phyloP scores from a whole-genome alignment of 2,888 invertebrate species.

The Cremastinae sp. region DNA sequence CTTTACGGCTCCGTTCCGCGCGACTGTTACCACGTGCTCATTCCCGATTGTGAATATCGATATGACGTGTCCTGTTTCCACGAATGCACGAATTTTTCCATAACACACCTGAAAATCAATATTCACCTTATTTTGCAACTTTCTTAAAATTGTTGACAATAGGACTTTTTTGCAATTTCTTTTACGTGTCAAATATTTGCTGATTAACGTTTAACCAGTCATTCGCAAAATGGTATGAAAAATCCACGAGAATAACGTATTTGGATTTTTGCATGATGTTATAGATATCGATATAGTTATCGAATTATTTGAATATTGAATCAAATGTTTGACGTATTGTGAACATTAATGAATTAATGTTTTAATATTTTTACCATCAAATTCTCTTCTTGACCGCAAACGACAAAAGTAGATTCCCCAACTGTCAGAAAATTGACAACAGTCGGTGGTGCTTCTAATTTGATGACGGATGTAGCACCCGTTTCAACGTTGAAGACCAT shows the following conservation, averaged over 20 bases:
- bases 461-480: conserved; percentile 70
- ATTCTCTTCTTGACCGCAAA: conserved; percentile 62
- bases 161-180: no score
- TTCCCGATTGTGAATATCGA: conserved; percentile 68
- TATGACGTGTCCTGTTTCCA: conserved; percentile 68
- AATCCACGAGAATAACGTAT: no score
- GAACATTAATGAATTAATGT: neutral
- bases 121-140: no score
- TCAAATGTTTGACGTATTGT: no score
- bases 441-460: conserved; percentile 49
- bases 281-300: no score
- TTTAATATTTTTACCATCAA: conserved; percentile 62
- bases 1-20: conserved; percentile 66
- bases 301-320: no score
- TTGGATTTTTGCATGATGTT: no score
- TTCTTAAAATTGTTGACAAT: no score
- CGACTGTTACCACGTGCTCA: conserved; percentile 68
- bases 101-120: conserved; percentile 35
- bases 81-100: conserved; percentile 58
- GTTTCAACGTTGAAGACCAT: conserved; percentile 79
- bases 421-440: conserved; percentile 54
- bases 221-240: no score
- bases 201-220: no score
- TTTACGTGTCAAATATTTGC: no score
- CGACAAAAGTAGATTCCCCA: conserved; percentile 34